Evolutionary conservation across 2,113 vertebrate species (phyloP).

Genomic region (Puntigrus tetrazona): DNA sequence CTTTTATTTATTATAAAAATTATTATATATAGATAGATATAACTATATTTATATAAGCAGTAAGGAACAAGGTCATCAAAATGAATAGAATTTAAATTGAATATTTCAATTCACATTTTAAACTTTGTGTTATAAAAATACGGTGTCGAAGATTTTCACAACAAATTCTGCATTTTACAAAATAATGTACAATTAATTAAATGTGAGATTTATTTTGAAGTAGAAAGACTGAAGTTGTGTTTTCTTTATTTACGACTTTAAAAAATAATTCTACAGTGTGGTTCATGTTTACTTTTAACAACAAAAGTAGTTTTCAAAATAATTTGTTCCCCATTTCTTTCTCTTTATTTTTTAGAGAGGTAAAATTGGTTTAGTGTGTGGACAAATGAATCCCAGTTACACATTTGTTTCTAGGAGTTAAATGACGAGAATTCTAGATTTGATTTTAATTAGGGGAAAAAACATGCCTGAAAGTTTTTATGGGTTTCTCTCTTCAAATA

Average conservation of each 20-base stretch:
- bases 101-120: not conserved
- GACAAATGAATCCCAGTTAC: not conserved
- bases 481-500: not conserved
- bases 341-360: not conserved
- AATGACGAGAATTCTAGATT: not conserved
- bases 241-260: not conserved
- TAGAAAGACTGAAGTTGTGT: not conserved
- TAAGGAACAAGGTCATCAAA: not conserved
- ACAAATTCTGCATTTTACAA: too few relatives aligned
- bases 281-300: not conserved
- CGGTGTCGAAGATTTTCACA: too few relatives aligned
- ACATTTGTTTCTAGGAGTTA: not conserved
- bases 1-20: too few relatives aligned
- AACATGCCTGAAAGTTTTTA: not conserved
- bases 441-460: not conserved
- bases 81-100: not conserved
- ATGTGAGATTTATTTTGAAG: not conserved
- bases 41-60: too few relatives aligned
- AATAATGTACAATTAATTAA: not conserved
- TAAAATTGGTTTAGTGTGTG: not conserved
- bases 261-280: not conserved
- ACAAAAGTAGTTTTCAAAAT: not conserved
- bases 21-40: too few relatives aligned
- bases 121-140: not conserved
- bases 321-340: not conserved